Conservation (phyloP, 37 sponge, comb jelly and placozoan species). For the Dysidea cf. avara region DNA sequence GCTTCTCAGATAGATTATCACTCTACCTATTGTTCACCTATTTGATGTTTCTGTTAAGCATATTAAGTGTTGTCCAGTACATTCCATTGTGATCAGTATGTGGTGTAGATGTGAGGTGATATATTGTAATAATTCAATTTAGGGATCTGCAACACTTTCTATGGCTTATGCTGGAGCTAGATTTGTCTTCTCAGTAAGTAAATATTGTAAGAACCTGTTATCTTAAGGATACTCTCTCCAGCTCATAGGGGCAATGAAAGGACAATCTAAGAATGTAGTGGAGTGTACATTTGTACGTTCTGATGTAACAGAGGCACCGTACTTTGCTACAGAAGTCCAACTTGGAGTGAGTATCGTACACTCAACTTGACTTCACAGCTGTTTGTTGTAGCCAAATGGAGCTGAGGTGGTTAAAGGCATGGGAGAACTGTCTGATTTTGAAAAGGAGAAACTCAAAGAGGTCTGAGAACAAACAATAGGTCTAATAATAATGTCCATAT, state of each 20-base stretch:
- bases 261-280: conserved; percentile 69
- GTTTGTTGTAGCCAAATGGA: conserved; percentile 57
- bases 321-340: conserved; percentile 89
- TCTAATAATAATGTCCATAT: not conserved
- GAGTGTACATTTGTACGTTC: conserved; percentile 97
- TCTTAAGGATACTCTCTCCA: conserved; percentile 3
- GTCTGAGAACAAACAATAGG: conserved; percentile 17
- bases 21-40: no score
- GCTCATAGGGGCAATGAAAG: conserved; percentile 69
- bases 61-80: no score
- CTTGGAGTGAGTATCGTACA: conserved; percentile 65
- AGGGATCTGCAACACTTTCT: conserved; percentile 98
- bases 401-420: conserved; percentile 81
- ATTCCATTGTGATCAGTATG: no score
- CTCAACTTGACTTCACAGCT: not conserved
- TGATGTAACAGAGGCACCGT: conserved; percentile 76
- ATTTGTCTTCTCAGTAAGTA: conserved; percentile 64
- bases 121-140: no score
- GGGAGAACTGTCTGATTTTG: conserved; percentile 82
- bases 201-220: not conserved
- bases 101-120: no score
- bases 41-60: no score
- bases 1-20: no score
- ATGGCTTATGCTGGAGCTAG: conserved; percentile 99
- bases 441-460: conserved; percentile 75